phyloP scores from a whole-genome alignment of 2,113 vertebrate genomes.

The cat (Felis catus) region F.catus_Fca126_mat1.0 CM031425.1:36685001-36685500 shows the following conservation, averaged over 20 bases:
- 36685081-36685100: slow-evolving; percentile 81
- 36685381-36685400: slow-evolving; percentile 77
- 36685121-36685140: slow-evolving; percentile 72
- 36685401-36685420: slow-evolving; percentile 59
- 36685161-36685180: slow-evolving; percentile 85
- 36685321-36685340: slow-evolving; percentile 89
- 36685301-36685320: slow-evolving; percentile 95
- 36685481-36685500: neutral
- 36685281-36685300: slow-evolving; percentile 93
- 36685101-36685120: slow-evolving; percentile 71
- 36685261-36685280: slow-evolving; percentile 88
- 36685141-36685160: slow-evolving; percentile 85
- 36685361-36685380: slow-evolving; percentile 85
- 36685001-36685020: neutral
- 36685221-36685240: slow-evolving; percentile 86
- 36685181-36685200: slow-evolving; percentile 87
- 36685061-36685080: slow-evolving; percentile 71
- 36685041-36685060: neutral
- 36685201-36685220: slow-evolving; percentile 85
- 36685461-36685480: neutral
- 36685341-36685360: slow-evolving; percentile 91
- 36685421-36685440: slow-evolving; percentile 56
- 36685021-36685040: neutral
- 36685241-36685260: slow-evolving; percentile 87
- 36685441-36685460: neutral